Conservation (phyloP, 1,140 invertebrate species). For the Lasioglossum baleicum region DNA sequence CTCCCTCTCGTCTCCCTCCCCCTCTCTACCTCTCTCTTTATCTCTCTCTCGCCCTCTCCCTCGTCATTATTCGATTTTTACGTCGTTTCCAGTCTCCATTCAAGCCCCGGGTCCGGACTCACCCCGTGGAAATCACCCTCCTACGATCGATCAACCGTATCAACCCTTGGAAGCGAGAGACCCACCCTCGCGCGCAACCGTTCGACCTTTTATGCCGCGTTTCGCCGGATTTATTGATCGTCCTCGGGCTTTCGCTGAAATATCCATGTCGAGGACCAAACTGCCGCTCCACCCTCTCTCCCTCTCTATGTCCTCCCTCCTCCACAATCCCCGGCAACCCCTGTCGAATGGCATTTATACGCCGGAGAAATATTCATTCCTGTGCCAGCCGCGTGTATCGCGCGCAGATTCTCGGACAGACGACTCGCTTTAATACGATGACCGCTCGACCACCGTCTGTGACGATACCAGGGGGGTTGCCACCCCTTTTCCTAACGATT, state of each 20-base stretch:
- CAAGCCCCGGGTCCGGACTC: constrained; percentile 8
- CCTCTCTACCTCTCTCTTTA: too few species aligned
- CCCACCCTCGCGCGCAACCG: constrained; percentile 51
- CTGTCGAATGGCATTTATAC: constrained; percentile 15
- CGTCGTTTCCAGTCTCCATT: constrained; percentile 33
- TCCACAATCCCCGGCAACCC: neutral
- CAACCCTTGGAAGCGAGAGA: constrained; percentile 39
- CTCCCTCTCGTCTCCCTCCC: too few species aligned
- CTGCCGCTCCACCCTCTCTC: neutral
- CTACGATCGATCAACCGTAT: constrained; percentile 54
- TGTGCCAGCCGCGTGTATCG: too few species aligned
- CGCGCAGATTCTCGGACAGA: neutral
- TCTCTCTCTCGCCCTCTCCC: too few species aligned
- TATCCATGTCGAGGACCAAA: constrained; percentile 16
- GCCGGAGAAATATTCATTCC: constrained; percentile 12
- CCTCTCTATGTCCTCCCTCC: neutral
- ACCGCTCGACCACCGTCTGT: too few species aligned
- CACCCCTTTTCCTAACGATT: too few species aligned
- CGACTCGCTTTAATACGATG: neutral
- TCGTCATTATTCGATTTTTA: constrained; percentile 35
- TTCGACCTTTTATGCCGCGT: constrained; percentile 55
- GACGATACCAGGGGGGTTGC: too few species aligned
- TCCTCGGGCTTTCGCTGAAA: constrained; percentile 44
- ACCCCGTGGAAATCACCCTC: constrained; percentile 43
- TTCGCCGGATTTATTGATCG: constrained; percentile 59